phyloP scores from a whole-genome alignment of 2,113 vertebrate genomes.

The Neogobius melanostomus region DNA sequence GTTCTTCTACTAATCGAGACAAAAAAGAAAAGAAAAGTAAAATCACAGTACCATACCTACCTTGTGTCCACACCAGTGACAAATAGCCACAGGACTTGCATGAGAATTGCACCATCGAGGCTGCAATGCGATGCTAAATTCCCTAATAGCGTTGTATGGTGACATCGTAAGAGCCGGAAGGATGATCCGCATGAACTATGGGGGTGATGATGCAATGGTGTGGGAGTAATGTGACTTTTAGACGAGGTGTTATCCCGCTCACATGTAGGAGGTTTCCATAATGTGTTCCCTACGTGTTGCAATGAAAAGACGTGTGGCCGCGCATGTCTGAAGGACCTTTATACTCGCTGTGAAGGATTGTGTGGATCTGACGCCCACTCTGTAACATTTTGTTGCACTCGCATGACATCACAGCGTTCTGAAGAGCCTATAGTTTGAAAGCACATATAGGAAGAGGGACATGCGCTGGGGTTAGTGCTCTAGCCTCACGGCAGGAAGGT shows the following conservation, averaged over 20 bases:
- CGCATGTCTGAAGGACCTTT: constrained; percentile 19
- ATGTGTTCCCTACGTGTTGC: constrained; percentile 24
- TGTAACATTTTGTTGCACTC: background rate
- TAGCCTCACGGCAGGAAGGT: no score
- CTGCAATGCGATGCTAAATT: constrained; percentile 1
- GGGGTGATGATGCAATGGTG: constrained; percentile 24
- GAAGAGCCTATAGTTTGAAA: no score
- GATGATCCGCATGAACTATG: constrained; percentile 23
- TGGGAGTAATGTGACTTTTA: constrained; percentile 43
- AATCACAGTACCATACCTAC: background rate
- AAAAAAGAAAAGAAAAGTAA: no score
- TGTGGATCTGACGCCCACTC: constrained; percentile 33
- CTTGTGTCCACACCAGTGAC: background rate
- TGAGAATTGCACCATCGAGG: background rate
- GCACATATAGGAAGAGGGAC: no score
- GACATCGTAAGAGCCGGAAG: constrained; percentile 18
- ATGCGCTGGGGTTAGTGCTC: no score
- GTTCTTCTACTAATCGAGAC: no score
- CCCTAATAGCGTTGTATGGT: constrained; percentile 22
- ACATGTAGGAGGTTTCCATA: constrained; percentile 34
- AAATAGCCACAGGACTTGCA: background rate
- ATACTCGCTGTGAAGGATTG: constrained; percentile 21
- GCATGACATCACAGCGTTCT: no score
- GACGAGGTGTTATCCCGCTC: constrained; percentile 44
- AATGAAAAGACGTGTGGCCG: constrained; percentile 12